phyloP scores from a whole-genome alignment of 2,113 vertebrate species.

The Channa maculata region DNA sequence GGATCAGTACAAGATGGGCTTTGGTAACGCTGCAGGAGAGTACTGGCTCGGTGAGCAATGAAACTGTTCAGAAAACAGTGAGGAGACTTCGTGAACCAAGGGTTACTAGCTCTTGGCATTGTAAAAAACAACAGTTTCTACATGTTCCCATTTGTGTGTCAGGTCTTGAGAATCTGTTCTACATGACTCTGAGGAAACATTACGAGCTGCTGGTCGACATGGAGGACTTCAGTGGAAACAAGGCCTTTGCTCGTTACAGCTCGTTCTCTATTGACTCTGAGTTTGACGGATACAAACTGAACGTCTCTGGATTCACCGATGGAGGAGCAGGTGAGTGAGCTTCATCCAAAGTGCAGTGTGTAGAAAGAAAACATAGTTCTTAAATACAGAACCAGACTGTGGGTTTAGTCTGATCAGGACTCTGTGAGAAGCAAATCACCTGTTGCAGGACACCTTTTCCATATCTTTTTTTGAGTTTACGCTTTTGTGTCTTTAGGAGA shows the following conservation, averaged over 20 bases:
- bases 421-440: no score
- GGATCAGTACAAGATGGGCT: conserved; percentile 37
- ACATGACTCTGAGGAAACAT: background rate
- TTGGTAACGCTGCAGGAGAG: conserved; percentile 46
- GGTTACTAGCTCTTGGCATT: no score
- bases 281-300: conserved; percentile 1
- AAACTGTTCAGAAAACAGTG: background rate
- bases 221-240: conserved; percentile 46
- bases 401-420: no score
- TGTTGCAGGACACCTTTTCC: no score
- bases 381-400: no score
- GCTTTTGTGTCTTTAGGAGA: conserved; percentile 38
- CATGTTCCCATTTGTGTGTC: no score
- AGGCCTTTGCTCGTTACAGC: conserved; percentile 33
- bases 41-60: conserved; percentile 52
- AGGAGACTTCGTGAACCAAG: background rate
- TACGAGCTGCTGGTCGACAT: conserved; percentile 44
- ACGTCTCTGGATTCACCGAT: conserved; percentile 36
- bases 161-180: conserved; percentile 44
- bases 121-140: no score
- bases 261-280: conserved; percentile 17
- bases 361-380: no score
- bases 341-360: no score
- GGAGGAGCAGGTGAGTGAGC: conserved; percentile 51
- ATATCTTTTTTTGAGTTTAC: no score